Evolutionary conservation across 2,113 vertebrate species (phyloP), one percentile per base, ranked within the genome.

Genomic region (Tachysurus fulvidraco): DNA sequence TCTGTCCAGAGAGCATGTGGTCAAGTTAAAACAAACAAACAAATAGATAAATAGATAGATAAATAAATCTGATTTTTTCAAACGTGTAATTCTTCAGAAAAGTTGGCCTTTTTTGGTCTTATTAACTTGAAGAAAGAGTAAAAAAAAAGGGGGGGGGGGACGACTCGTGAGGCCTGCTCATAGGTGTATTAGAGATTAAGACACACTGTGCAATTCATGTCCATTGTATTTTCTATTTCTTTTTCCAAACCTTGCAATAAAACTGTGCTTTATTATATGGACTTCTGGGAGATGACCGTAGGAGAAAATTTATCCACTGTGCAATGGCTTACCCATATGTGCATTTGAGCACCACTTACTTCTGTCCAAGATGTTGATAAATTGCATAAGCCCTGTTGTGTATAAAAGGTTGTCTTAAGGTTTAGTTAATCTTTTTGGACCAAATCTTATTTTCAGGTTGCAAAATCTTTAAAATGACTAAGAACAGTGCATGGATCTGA

Each of bases 321-420:
- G 46, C n/a, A 77, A 54, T 54, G n/a, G 50, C n/a, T 77, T 25
- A 6, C 50, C 74, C 74, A 77, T 77, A 28, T 77, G 74, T 77
- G 46, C 12, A 23, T 28, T 52, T n/a, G 46, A 77, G 46, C 13
- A 28, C 25, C 74, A n/a, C 25, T 80, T 64, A 28, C 44, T 55
- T 80, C 57, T 64, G 30, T 82, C 76, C 64, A 59, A 77, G 62
- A 60, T 79, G 80, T 36, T 81, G 55, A 85, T 83, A 30, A 41
- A 52, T 55, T 25, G 21, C n/a, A 36, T 82, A 79, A 67, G 59
- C 44, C 52, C 12, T 44, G 62, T 83, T 62, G 54, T 86, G 80
- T 83, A 71, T 88, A 71, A 83, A 86, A 88, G 84, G 60, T 69
- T 41, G 12, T 46, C 62, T 79, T 81, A 28, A 52, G n/a, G 36